phyloP scores from a whole-genome alignment of 2,113 vertebrate species.

The Peromyscus californicus region DNA sequence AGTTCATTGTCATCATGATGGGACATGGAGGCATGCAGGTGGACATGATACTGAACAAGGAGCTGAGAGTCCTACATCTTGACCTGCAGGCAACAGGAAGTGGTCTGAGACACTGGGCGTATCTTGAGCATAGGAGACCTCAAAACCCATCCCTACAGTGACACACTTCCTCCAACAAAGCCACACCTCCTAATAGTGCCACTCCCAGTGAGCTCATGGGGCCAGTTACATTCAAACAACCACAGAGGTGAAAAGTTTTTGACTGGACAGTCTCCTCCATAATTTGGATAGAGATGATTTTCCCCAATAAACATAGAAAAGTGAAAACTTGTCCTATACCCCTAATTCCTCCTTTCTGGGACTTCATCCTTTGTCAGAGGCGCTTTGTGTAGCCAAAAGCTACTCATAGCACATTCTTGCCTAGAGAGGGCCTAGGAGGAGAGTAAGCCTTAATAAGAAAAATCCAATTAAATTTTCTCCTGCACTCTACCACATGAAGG shows the following conservation, averaged over 20 bases:
- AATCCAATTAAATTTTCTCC: slow-evolving; percentile 13
- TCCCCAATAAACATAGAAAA: slow-evolving; percentile 3
- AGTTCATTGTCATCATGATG: too few species aligned
- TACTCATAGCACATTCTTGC: not conserved
- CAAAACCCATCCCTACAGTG: too few species aligned
- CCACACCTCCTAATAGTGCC: too few species aligned
- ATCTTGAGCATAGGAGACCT: too few species aligned
- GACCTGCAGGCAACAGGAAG: too few species aligned
- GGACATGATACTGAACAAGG: too few species aligned
- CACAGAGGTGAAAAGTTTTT: not conserved
- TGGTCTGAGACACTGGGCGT: too few species aligned
- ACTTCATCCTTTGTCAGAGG: not conserved
- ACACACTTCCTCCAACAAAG: too few species aligned
- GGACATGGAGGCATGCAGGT: too few species aligned
- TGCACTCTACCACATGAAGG: not conserved
- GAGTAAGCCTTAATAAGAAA: slow-evolving; percentile 17
- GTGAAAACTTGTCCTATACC: not conserved
- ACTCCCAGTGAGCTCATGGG: too few species aligned
- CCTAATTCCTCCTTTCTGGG: not conserved
- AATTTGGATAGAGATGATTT: not conserved
- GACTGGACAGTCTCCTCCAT: slow-evolving; percentile 17
- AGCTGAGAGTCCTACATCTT: too few species aligned
- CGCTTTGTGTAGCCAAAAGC: not conserved
- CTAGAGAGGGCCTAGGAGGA: not conserved
- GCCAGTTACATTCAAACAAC: too few species aligned